Percentiles rank a stretch among this genome's conserved stretches.
Conservation (phyloP, 2,113 vertebrate species). For the Cacatua alba region DNA sequence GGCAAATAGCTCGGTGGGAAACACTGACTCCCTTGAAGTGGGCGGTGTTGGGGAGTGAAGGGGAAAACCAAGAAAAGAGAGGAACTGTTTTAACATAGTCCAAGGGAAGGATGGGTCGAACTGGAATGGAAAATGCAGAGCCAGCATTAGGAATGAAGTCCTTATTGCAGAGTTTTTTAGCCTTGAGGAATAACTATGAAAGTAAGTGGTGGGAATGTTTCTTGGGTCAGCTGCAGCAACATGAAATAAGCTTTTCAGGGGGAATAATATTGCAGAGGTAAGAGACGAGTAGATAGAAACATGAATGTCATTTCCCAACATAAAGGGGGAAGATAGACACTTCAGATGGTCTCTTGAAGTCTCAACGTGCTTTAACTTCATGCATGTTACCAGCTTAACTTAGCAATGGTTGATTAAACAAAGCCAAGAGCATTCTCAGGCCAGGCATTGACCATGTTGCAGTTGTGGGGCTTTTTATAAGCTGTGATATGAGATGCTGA, state of each 20-base stretch:
- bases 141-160: not conserved
- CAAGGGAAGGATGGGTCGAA: not conserved
- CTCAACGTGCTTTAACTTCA: not conserved
- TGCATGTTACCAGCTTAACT: conserved; percentile 13
- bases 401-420: conserved; percentile 48
- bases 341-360: not conserved
- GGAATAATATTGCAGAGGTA: not conserved
- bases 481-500: conserved; percentile 8
- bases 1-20: conserved; percentile 11
- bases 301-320: not conserved
- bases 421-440: conserved; percentile 5
- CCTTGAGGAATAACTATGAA: not conserved
- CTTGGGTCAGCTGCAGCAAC: not conserved
- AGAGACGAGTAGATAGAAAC: not conserved
- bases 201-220: not conserved
- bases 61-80: not conserved
- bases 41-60: not conserved
- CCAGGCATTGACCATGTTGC: not conserved
- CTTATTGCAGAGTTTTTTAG: not conserved
- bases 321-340: not conserved
- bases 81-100: not conserved
- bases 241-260: not conserved
- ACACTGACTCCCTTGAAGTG: not conserved
- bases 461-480: conserved; percentile 13
- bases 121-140: conserved; percentile 43